A percentile compares a stretch with the other conserved stretches of the same genome.
These are phyloP conservation scores for Amblyjoppa fuscipennis DNA, from an alignment of 2,888 invertebrate species.

Conservation along the genomic window DNA sequence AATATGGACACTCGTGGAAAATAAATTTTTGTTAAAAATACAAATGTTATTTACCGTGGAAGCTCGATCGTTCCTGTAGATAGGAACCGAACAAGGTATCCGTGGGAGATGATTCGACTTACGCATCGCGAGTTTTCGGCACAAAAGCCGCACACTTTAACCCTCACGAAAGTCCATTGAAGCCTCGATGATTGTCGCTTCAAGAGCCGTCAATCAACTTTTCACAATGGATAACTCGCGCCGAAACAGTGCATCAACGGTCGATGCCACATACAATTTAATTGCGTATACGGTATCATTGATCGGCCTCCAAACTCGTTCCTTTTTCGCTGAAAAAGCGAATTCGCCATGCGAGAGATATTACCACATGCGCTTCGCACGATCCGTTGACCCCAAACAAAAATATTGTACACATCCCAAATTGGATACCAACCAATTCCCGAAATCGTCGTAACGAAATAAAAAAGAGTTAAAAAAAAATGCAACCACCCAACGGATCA, in stretches of 20 bases:
- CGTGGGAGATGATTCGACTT: background rate
- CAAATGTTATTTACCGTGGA: background rate
- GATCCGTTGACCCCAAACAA: constrained; percentile 3
- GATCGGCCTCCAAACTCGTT: background rate
- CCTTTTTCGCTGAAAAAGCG: background rate
- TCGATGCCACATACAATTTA: constrained; percentile 38
- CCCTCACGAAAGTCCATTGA: background rate
- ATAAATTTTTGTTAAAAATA: no score
- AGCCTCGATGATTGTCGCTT: constrained; percentile 39
- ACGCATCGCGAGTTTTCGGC: background rate
- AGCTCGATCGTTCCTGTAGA: background rate
- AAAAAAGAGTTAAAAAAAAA: background rate
- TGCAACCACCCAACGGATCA: background rate
- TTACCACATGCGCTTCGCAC: background rate
- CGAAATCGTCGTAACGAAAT: no score
- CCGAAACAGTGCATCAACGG: constrained; percentile 28
- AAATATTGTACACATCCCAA: constrained; percentile 8
- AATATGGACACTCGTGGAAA: no score
- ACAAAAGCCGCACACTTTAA: background rate
- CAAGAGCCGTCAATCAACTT: constrained; percentile 41
- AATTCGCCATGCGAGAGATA: background rate
- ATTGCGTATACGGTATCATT: constrained; percentile 43
- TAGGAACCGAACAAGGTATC: background rate
- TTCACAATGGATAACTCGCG: constrained; percentile 25
- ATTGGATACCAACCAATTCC: constrained; percentile 17